Conservation (phyloP, 2,113 vertebrate genomes). For the Orycteropus afer region DNA sequence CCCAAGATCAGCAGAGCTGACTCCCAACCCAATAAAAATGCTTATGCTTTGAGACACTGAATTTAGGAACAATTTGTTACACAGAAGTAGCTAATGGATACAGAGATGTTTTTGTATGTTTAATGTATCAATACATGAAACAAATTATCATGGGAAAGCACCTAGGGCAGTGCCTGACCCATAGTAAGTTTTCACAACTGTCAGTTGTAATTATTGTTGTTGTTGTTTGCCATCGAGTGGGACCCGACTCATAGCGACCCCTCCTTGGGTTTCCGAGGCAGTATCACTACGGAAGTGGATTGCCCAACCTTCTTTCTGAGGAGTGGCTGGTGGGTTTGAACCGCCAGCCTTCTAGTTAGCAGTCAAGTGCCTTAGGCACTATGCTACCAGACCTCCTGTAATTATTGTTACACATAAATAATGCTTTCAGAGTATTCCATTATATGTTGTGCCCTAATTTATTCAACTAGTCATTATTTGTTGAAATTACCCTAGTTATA, state of each 20-base stretch:
- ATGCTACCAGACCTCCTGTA: no score
- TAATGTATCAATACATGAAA: neutral
- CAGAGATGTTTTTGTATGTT: slow-evolving; percentile 1
- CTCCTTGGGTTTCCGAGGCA: no score
- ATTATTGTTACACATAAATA: neutral
- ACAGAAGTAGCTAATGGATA: neutral
- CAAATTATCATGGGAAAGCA: neutral
- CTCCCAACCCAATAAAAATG: neutral
- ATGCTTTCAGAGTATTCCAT: neutral
- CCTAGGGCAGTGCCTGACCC: neutral
- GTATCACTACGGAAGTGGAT: no score
- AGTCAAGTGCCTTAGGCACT: no score
- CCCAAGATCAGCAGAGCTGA: neutral
- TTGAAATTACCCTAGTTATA: neutral
- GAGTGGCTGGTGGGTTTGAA: no score
- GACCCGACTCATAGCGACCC: no score
- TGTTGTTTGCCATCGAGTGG: no score
- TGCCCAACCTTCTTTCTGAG: no score
- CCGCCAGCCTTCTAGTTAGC: no score
- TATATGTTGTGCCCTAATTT: neutral
- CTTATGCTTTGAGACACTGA: neutral
- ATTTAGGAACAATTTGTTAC: neutral
- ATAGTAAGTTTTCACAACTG: neutral
- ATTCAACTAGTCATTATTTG: neutral
- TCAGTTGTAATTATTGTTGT: neutral